phyloP scores from a whole-genome alignment of 2,113 vertebrate species.

The Perca flavescens region DNA sequence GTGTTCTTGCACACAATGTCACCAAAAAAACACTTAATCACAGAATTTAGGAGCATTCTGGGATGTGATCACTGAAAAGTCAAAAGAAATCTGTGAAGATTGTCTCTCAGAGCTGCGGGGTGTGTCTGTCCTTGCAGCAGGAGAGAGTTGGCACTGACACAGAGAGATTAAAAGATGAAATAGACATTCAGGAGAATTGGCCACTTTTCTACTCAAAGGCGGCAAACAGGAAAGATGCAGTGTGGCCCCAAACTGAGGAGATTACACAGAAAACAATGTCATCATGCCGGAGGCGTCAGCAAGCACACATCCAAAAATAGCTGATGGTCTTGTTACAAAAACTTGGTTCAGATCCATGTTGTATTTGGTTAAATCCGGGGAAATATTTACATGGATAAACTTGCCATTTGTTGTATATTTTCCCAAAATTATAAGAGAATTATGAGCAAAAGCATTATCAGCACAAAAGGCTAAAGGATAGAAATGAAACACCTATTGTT shows the following conservation, averaged over 20 bases:
- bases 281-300: slow-evolving; percentile 54
- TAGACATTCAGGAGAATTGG: slow-evolving; percentile 41
- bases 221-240: slow-evolving; percentile 51
- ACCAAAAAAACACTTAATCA: slow-evolving; percentile 1
- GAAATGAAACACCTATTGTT: background rate
- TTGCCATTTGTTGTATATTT: slow-evolving; percentile 59
- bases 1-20: background rate
- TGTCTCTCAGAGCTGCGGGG: slow-evolving; percentile 11
- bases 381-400: slow-evolving; percentile 49
- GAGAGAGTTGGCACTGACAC: slow-evolving; percentile 31
- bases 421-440: slow-evolving; percentile 10
- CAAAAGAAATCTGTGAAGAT: slow-evolving; percentile 34
- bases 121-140: slow-evolving; percentile 50
- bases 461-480: background rate
- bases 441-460: slow-evolving; percentile 20
- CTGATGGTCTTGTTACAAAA: slow-evolving; percentile 37
- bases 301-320: slow-evolving; percentile 61
- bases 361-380: slow-evolving; percentile 46
- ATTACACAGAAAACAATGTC: slow-evolving; percentile 71
- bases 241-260: slow-evolving; percentile 46
- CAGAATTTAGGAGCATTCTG: slow-evolving; percentile 4
- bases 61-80: slow-evolving; percentile 22
- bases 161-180: slow-evolving; percentile 27
- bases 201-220: slow-evolving; percentile 18
- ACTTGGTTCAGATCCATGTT: slow-evolving; percentile 58